These are phyloP conservation scores for Gerosis bhagava DNA, from an alignment of 2,888 invertebrate species.

Conservation along the genomic window DNA sequence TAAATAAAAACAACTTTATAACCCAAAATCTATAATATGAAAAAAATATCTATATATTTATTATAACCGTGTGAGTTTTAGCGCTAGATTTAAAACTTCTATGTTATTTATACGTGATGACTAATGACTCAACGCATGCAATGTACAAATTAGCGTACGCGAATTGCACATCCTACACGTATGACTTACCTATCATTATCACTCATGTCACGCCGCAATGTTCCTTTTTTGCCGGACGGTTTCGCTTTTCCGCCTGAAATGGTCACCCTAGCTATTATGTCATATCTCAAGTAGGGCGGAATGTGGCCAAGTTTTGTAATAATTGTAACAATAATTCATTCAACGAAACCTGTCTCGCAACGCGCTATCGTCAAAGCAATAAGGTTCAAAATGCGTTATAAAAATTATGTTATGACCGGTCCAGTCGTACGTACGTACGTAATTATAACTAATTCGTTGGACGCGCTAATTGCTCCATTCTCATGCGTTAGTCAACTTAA, in stretches of 20 bases:
- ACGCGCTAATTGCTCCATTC: slow-evolving; percentile 14
- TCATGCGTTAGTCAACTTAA: slow-evolving; percentile 6
- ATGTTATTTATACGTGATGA: too few relatives aligned
- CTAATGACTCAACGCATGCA: too few relatives aligned
- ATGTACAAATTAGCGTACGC: slow-evolving; percentile 15
- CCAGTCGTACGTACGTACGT: slow-evolving; percentile 1
- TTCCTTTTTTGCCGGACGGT: slow-evolving; percentile 30
- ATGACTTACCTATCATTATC: too few relatives aligned
- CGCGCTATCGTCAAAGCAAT: slow-evolving; percentile 4
- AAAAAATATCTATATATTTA: too few relatives aligned
- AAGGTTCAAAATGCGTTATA: slow-evolving; percentile 6
- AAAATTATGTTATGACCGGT: too few relatives aligned
- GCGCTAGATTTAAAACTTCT: too few relatives aligned
- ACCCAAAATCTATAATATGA: too few relatives aligned
- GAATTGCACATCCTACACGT: slow-evolving; percentile 4
- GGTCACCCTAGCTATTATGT: slow-evolving; percentile 47
- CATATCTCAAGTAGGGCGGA: slow-evolving; percentile 46
- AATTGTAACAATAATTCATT: slow-evolving; percentile 43
- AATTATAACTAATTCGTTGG: slow-evolving; percentile 24
- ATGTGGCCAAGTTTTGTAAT: slow-evolving; percentile 49
- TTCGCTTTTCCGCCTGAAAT: slow-evolving; percentile 42
- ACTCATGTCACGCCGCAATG: slow-evolving; percentile 24
- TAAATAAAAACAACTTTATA: too few relatives aligned
- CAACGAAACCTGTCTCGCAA: slow-evolving; percentile 19
- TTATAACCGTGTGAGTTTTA: too few relatives aligned